Percentiles rank a stretch among this genome's conserved stretches.
Evolutionary conservation across 2,113 vertebrate species (phyloP).

Genomic region (Macroglossus sobrinus): DNA sequence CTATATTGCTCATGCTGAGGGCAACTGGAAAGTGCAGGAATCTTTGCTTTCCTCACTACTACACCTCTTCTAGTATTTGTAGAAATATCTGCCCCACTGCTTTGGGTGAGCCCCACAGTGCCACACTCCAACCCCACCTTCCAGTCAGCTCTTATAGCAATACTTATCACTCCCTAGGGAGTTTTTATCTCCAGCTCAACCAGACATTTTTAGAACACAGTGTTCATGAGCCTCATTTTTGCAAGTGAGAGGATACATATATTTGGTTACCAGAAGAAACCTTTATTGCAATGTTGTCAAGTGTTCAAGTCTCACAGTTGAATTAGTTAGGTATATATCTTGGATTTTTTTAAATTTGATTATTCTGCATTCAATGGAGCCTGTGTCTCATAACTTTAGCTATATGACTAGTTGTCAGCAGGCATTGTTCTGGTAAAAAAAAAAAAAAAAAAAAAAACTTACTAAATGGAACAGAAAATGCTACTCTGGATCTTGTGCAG

Average conservation of each 20-base stretch:
- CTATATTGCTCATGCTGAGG: background rate
- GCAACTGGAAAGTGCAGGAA: background rate
- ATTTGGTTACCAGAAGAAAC: slow-evolving; percentile 4
- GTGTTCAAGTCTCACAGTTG: background rate
- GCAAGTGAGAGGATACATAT: background rate
- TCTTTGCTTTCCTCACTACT: background rate
- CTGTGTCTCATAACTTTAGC: background rate
- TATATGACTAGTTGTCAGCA: background rate
- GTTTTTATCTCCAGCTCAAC: background rate
- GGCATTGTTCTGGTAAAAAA: background rate
- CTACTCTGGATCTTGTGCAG: background rate
- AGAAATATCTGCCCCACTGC: fast-evolving
- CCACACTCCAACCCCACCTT: background rate
- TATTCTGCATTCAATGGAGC: background rate
- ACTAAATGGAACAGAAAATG: background rate
- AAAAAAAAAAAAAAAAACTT: too few relatives aligned
- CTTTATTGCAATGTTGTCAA: background rate
- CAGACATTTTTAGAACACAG: background rate
- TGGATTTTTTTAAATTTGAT: background rate
- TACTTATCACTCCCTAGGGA: background rate
- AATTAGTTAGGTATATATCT: background rate
- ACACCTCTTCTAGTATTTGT: background rate
- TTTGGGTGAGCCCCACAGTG: background rate
- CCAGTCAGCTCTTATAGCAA: background rate
- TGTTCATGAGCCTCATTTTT: background rate